These are phyloP conservation scores for Camelus dromedarius DNA, from an alignment of 2,113 vertebrate genomes.

Conservation along the genomic window DNA sequence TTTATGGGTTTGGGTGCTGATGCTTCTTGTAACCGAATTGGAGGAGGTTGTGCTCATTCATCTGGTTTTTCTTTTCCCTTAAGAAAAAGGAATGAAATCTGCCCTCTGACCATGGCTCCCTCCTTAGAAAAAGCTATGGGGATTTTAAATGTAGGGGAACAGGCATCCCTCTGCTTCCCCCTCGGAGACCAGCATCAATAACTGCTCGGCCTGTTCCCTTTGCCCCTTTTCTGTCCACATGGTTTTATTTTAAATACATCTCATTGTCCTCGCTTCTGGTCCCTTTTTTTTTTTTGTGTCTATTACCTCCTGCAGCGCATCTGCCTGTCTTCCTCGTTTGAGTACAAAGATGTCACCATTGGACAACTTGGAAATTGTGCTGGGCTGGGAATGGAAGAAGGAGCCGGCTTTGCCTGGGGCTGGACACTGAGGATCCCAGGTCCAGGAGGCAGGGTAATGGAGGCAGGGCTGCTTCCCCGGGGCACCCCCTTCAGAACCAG, in stretches of 20 bases:
- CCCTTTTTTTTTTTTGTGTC: neutral
- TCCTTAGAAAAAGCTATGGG: neutral
- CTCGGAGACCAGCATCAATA: rapidly evolving
- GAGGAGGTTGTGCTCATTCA: rapidly evolving
- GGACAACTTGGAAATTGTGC: neutral
- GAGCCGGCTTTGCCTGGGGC: neutral
- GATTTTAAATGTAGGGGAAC: no score
- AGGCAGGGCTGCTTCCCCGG: no score
- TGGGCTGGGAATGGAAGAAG: neutral
- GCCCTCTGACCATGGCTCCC: neutral
- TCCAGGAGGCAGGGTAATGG: neutral
- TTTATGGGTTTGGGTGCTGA: no score
- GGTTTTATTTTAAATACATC: neutral
- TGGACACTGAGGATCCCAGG: rapidly evolving
- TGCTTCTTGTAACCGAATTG: rapidly evolving
- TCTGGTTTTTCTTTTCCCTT: neutral
- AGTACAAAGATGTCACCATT: neutral
- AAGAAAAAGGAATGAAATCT: neutral
- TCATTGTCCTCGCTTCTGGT: neutral
- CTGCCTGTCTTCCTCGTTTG: neutral
- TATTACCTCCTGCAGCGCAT: neutral
- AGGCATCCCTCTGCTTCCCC: neutral
- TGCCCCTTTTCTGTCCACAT: neutral
- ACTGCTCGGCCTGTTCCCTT: rapidly evolving
- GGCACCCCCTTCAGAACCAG: neutral